A percentile compares a stretch with the other conserved stretches of the same genome.
Conservation (phyloP, 1,140 invertebrate genomes). For the Pseudomyrmex concolor region DNA sequence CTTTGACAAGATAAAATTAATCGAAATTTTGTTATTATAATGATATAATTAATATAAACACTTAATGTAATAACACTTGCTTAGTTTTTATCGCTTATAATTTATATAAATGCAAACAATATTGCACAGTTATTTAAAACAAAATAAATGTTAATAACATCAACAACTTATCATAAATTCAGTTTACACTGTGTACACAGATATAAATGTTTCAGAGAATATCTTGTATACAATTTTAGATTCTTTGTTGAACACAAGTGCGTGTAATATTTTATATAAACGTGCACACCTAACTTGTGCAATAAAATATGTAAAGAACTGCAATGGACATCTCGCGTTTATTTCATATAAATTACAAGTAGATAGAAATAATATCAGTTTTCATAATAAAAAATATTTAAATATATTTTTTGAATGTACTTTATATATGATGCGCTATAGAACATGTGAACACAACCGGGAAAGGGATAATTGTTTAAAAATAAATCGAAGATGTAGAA, state of each 20-base stretch:
- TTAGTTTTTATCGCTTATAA: slow-evolving; percentile 48
- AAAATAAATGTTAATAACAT: neutral
- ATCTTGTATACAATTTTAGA: slow-evolving; percentile 33
- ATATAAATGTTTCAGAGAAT: neutral
- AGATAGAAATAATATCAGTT: slow-evolving; percentile 55
- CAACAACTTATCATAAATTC: slow-evolving; percentile 7
- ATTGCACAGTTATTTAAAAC: slow-evolving; percentile 4
- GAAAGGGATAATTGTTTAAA: too few species aligned
- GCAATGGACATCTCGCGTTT: slow-evolving; percentile 34
- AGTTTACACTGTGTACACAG: slow-evolving; percentile 1
- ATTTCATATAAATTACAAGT: slow-evolving; percentile 49
- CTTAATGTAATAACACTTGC: slow-evolving; percentile 50
- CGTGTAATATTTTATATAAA: slow-evolving; percentile 35
- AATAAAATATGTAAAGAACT: slow-evolving; percentile 35
- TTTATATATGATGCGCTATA: too few species aligned
- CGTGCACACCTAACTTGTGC: slow-evolving; percentile 45
- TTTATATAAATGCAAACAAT: slow-evolving; percentile 44
- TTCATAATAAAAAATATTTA: slow-evolving; percentile 46
- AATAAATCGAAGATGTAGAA: too few species aligned
- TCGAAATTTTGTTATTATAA: slow-evolving; percentile 9
- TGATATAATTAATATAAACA: slow-evolving; percentile 30
- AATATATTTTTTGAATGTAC: neutral
- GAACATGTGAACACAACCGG: too few species aligned
- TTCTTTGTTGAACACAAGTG: neutral
- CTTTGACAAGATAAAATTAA: slow-evolving; percentile 5